phyloP scores from a whole-genome alignment of 2,797 vertebrate species.

The Triplophysa bombifrons region DNA sequence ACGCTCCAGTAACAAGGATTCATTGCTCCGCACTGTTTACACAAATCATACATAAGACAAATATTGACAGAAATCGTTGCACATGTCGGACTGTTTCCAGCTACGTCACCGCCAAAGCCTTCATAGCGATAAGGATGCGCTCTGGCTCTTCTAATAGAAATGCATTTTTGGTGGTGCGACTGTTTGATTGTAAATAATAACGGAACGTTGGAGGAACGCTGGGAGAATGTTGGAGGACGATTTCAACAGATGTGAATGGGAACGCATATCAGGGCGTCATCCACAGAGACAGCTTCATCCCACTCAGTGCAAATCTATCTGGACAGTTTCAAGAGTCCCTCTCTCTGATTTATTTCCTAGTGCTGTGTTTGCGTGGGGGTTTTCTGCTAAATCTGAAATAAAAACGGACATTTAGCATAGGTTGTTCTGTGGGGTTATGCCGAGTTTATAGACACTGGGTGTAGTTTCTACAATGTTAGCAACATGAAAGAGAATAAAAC shows the following conservation, averaged over 20 bases:
- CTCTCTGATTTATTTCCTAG: slow-evolving; percentile 4
- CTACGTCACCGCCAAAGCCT: neutral
- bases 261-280: slow-evolving; percentile 13
- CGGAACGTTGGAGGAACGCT: neutral
- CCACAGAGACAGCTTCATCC: slow-evolving; percentile 7
- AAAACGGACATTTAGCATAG: slow-evolving; percentile 15
- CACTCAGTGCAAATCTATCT: slow-evolving; percentile 16
- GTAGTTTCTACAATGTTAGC: neutral
- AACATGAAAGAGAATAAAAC: neutral
- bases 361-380: neutral
- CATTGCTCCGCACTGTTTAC: neutral
- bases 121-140: neutral
- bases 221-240: neutral
- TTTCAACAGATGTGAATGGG: slow-evolving; percentile 33
- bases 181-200: slow-evolving; percentile 17
- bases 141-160: neutral
- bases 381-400: neutral
- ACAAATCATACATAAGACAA: slow-evolving; percentile 6
- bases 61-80: slow-evolving; percentile 12
- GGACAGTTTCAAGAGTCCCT: neutral
- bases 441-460: neutral
- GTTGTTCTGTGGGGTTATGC: neutral
- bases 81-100: slow-evolving; percentile 23
- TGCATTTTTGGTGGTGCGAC: neutral
- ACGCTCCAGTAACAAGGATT: slow-evolving; percentile 18